Percentiles rank a stretch among this genome's conserved stretches.
Evolutionary conservation across 92 coral and sea anemone genomes (phyloP).

Genomic region (Bergia puertoricense): DNA sequence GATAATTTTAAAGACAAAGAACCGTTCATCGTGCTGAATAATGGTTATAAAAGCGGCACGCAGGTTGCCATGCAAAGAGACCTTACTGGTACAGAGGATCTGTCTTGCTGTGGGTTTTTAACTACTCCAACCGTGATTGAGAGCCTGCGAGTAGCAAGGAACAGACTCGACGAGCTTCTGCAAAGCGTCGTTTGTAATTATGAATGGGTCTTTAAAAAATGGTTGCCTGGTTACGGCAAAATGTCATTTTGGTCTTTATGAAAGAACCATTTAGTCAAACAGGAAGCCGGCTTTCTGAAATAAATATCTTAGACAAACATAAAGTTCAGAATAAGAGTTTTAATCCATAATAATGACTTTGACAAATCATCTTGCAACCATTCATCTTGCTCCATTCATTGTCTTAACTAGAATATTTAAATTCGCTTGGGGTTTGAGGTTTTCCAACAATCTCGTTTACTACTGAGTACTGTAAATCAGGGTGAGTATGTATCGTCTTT

Average conservation of each 20-base stretch:
- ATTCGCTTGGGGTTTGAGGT: too few relatives aligned
- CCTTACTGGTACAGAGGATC: background rate
- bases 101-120: background rate
- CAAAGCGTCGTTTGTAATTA: constrained; percentile 26
- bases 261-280: constrained; percentile 22
- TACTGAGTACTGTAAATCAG: too few relatives aligned
- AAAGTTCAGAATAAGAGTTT: background rate
- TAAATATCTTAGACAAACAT: constrained; percentile 30
- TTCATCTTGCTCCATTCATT: background rate
- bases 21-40: background rate
- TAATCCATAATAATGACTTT: constrained; percentile 13
- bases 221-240: constrained; percentile 33
- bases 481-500: too few relatives aligned
- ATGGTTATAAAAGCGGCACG: background rate
- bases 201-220: constrained; percentile 16
- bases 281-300: constrained; percentile 32
- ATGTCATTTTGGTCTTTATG: constrained; percentile 10
- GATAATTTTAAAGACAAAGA: constrained; percentile 13
- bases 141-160: background rate
- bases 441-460: too few relatives aligned
- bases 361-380: background rate
- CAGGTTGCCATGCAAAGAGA: background rate
- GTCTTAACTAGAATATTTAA: too few relatives aligned
- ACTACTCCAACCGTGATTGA: background rate
- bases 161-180: background rate